phyloP scores from a whole-genome alignment of 2,888 invertebrate species.

The Tortrix viridana region DNA sequence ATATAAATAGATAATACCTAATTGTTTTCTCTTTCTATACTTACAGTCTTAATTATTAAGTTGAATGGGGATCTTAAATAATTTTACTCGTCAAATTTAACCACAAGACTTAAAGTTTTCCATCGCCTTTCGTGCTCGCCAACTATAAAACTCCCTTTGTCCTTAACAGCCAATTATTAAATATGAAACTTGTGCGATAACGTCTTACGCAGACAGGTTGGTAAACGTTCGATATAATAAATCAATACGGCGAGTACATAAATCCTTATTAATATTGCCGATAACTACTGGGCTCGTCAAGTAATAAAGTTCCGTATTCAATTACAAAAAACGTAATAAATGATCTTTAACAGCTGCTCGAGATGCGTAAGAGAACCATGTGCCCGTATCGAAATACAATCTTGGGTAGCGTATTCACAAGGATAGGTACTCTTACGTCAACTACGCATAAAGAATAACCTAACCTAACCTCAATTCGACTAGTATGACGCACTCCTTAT shows the following conservation, averaged over 20 bases:
- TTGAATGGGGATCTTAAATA: too few relatives aligned
- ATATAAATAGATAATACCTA: too few relatives aligned
- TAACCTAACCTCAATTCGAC: too few relatives aligned
- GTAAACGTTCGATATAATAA: slow-evolving; percentile 26
- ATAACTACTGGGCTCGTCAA: slow-evolving; percentile 28
- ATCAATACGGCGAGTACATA: slow-evolving; percentile 29
- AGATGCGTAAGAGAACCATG: slow-evolving; percentile 8
- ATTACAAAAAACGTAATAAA: slow-evolving; percentile 31
- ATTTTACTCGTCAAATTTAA: too few relatives aligned
- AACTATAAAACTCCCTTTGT: slow-evolving; percentile 1
- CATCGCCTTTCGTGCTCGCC: too few relatives aligned
- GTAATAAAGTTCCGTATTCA: slow-evolving; percentile 36
- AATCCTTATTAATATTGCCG: slow-evolving; percentile 33
- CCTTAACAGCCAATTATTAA: slow-evolving; percentile 21
- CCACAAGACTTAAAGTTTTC: too few relatives aligned
- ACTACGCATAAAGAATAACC: too few relatives aligned
- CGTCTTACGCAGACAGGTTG: slow-evolving; percentile 12
- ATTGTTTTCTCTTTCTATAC: too few relatives aligned
- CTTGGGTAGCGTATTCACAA: neutral
- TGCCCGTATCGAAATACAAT: slow-evolving; percentile 34
- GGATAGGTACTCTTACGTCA: neutral
- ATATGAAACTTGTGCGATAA: slow-evolving; percentile 21
- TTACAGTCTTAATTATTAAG: too few relatives aligned
- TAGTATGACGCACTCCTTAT: too few relatives aligned
- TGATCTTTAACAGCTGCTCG: slow-evolving; percentile 23